These are phyloP conservation scores for Sterrhoptilus dennistouni DNA, from an alignment of 2,113 vertebrate genomes.

Conservation along the genomic window DNA sequence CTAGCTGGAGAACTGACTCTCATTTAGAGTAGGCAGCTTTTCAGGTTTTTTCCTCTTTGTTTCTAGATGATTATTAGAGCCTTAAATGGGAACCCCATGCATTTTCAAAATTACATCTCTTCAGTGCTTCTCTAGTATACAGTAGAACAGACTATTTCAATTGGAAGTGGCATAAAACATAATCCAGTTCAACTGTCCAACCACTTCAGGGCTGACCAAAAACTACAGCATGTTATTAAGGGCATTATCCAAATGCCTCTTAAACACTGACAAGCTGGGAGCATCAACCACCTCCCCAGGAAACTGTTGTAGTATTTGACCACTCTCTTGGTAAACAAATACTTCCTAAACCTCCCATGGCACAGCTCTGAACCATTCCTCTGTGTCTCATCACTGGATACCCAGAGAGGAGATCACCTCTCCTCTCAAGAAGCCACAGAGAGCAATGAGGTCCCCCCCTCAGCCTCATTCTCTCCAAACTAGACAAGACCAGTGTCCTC, in stretches of 20 bases:
- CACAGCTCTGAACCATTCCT: neutral
- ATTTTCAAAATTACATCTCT: neutral
- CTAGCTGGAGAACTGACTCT: neutral
- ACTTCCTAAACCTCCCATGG: neutral
- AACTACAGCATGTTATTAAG: neutral
- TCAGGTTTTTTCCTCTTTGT: neutral
- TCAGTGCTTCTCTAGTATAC: neutral
- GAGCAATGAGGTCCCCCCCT: fast-evolving
- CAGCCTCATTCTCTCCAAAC: neutral
- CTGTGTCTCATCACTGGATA: fast-evolving
- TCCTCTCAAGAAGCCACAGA: neutral
- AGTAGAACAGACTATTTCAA: neutral
- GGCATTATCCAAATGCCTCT: neutral
- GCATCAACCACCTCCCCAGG: neutral
- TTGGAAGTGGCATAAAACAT: neutral
- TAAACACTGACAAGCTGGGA: neutral
- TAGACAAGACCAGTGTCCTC: neutral
- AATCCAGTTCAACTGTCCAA: neutral
- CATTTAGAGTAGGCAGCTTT: neutral
- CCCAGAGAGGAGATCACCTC: neutral
- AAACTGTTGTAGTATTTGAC: neutral
- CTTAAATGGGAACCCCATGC: neutral
- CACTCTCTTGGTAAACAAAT: neutral
- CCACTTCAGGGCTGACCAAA: neutral
- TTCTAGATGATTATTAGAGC: neutral